phyloP scores from a whole-genome alignment of 2,113 vertebrate species.

The Rattus rattus region DNA sequence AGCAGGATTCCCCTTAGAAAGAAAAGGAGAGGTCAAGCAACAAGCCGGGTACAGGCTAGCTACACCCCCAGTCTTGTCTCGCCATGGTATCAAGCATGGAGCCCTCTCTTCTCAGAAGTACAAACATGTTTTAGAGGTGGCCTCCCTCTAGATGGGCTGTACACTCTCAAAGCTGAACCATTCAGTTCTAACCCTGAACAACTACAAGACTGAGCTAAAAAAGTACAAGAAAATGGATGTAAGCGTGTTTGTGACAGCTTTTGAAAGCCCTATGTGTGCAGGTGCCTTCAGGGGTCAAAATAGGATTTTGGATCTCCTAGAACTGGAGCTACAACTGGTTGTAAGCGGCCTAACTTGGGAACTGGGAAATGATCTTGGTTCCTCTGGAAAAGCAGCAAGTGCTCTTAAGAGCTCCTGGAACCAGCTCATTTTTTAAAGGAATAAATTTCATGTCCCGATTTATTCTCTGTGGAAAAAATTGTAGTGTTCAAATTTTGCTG shows the following conservation, averaged over 20 bases:
- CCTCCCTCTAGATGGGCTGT: background rate
- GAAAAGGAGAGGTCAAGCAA: background rate
- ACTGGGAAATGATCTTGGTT: no score
- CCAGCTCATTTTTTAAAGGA: background rate
- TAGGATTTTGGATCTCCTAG: background rate
- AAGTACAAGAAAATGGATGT: background rate
- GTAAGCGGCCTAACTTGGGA: background rate
- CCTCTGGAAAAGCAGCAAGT: background rate
- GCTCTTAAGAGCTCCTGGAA: background rate
- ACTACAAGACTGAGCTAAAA: background rate
- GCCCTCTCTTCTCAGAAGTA: background rate
- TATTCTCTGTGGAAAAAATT: background rate
- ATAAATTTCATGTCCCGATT: background rate
- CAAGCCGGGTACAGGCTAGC: no score
- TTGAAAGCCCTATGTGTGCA: no score
- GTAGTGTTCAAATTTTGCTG: background rate
- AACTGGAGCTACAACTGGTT: background rate
- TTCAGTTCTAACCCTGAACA: background rate
- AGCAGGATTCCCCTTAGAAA: background rate
- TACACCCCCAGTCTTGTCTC: background rate
- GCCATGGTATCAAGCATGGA: background rate
- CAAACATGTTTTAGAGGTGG: background rate
- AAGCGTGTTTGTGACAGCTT: background rate
- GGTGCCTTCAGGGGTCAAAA: background rate
- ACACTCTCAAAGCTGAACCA: background rate